Evolutionary conservation across 35 echinoderm and acorn worm species (phyloP), one percentile per base, ranked within the genome.

Genomic region (Heliocidaris tuberculata): DNA sequence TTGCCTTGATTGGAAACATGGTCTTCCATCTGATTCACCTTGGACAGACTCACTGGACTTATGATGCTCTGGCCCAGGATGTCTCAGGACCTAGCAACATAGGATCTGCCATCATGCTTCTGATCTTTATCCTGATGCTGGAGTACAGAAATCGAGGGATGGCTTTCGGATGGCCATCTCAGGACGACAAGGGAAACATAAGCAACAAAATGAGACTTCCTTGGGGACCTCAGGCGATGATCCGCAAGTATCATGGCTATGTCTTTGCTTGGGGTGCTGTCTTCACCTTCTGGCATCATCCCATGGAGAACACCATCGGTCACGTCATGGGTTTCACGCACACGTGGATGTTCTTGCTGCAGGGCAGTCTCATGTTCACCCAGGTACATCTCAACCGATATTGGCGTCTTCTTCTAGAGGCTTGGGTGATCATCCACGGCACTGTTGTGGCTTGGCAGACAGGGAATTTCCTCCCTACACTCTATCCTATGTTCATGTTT

Each of bases 281-380:
- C 86, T 98, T 97, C 42, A 98, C 97, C 3, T 98, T 98, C 92
- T 98, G 97, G 97, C 96, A 98, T 93, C 97, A 98, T 88, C 97
- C 97, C 8, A 98, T 98, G 97, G 97, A 98, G 78, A 98, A 96
- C 95, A 98, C 97, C 1, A 96, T 97, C 95, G 97, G 95, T 19
- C 97, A 98, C 87, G 94, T 78, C 29, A 59, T 97, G 10, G 97
- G 97, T 7, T 98, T 98, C 50, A 32, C 91, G 29, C 95, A 98
- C 59, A 98, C 97, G 12, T 98, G 96, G 95, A 94, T 98, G 60
- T 54, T 98, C 12, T 95, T 98, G 95, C 95, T 98, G 17, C 97
- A 98, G 86, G 97, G 97, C 2, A 98, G 97, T 94, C 95, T 98
- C 31, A 97, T 98, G 95, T 98, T 94, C 60, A 98, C 97, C 60